A percentile compares a stretch with the other conserved stretches of the same genome.
Conservation (phyloP, 2,888 invertebrate genomes). For the Alentia gelatinosa region DNA sequence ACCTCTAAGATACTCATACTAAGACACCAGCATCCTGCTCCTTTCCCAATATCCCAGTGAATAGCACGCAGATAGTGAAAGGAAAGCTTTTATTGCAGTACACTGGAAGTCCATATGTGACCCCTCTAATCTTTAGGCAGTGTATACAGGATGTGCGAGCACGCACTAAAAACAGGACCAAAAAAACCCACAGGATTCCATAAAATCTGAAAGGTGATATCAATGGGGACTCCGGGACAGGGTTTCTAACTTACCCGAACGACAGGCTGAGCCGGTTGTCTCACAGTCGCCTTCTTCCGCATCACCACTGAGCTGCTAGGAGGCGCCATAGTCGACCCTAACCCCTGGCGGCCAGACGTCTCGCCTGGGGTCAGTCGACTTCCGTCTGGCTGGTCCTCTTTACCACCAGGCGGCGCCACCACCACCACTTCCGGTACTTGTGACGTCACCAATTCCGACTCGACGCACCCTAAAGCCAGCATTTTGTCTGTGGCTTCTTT, state of each 20-base stretch:
- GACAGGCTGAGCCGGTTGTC: background rate
- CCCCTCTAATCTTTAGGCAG: too few species aligned
- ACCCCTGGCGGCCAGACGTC: background rate
- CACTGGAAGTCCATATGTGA: too few species aligned
- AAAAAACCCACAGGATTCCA: too few species aligned
- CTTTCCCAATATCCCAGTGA: too few species aligned
- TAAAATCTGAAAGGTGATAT: too few species aligned
- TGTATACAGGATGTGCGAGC: too few species aligned
- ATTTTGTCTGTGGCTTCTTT: background rate
- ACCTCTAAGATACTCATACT: too few species aligned
- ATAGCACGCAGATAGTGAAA: too few species aligned
- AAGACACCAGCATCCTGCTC: too few species aligned
- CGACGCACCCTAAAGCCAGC: background rate
- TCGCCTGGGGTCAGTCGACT: background rate
- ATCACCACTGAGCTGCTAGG: background rate
- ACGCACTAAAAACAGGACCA: too few species aligned
- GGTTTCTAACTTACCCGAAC: background rate
- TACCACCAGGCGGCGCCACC: background rate
- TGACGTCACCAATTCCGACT: background rate
- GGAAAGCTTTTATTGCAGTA: too few species aligned
- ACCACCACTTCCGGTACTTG: background rate
- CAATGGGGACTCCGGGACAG: background rate
- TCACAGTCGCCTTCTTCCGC: background rate
- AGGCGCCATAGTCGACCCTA: background rate
- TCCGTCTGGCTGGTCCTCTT: background rate